Percentiles rank a stretch among this genome's conserved stretches.
Evolutionary conservation across 2,797 vertebrate species (phyloP).

Genomic region (Lemur catta): DNA sequence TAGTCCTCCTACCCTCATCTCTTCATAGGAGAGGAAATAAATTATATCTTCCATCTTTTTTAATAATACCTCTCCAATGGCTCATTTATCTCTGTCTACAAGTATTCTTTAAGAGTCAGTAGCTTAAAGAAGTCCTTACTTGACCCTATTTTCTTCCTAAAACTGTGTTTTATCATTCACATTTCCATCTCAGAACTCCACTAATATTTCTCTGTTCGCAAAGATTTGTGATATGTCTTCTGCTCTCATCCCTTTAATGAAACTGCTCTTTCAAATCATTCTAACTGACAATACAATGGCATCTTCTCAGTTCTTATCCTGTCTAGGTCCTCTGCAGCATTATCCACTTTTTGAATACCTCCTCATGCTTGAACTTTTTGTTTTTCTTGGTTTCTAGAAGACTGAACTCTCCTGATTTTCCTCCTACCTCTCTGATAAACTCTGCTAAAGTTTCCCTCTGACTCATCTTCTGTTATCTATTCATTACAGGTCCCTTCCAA

Average conservation of each 20-base stretch:
- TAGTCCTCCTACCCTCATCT: not conserved
- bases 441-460: not conserved
- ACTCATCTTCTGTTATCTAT: not conserved
- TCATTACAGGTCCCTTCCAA: not conserved
- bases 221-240: conserved; percentile 14
- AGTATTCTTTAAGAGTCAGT: not conserved
- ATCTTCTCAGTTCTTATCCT: not conserved
- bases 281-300: not conserved
- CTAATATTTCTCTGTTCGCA: conserved; percentile 32
- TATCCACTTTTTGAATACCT: not conserved
- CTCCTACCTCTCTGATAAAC: not conserved
- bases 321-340: conserved; percentile 4
- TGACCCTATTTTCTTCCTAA: not conserved
- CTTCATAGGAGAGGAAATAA: conserved; percentile 32
- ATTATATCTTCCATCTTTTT: conserved; percentile 39
- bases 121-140: conserved; percentile 46
- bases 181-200: conserved; percentile 42
- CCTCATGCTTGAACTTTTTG: not conserved
- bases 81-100: conserved; percentile 45
- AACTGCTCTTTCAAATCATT: conserved; percentile 30
- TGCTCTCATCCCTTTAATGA: conserved; percentile 44
- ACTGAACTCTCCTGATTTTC: not conserved
- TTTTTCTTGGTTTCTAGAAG: conserved; percentile 22
- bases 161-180: conserved; percentile 12
- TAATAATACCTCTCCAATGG: not conserved